Conservation (phyloP, 2,113 vertebrate genomes). For the Grammomys dolichurus region DNA sequence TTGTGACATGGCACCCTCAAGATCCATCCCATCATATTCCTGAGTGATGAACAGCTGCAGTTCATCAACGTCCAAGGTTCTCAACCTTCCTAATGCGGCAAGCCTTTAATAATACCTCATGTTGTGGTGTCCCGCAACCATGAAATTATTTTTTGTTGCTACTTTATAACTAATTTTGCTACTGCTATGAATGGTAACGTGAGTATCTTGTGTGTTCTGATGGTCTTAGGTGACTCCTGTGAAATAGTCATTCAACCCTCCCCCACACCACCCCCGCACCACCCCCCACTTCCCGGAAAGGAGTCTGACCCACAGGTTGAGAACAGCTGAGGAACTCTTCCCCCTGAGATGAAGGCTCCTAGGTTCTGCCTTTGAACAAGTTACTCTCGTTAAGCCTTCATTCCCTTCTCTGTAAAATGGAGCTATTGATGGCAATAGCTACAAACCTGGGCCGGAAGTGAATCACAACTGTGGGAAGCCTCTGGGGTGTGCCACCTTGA, state of each 20-base stretch:
- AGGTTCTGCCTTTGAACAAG: background rate
- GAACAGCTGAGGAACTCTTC: background rate
- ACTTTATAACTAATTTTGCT: background rate
- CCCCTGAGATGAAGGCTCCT: background rate
- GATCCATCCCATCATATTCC: background rate
- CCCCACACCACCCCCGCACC: too few species aligned
- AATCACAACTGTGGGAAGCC: background rate
- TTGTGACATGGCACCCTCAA: background rate
- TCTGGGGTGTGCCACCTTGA: background rate
- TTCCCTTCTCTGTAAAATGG: background rate
- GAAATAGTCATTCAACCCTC: background rate
- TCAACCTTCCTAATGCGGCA: background rate
- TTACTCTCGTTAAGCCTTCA: background rate
- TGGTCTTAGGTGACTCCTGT: background rate
- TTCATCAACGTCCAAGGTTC: background rate
- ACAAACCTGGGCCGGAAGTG: background rate
- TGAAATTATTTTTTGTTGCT: background rate
- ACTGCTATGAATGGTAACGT: background rate
- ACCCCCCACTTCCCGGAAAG: background rate
- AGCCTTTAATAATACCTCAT: background rate
- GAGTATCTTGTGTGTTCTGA: background rate
- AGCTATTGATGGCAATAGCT: background rate
- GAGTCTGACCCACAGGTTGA: background rate
- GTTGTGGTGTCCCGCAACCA: background rate
- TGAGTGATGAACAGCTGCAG: background rate